phyloP scores from a whole-genome alignment of 1,140 invertebrate genomes.

The Hypothenemus hampei region DNA sequence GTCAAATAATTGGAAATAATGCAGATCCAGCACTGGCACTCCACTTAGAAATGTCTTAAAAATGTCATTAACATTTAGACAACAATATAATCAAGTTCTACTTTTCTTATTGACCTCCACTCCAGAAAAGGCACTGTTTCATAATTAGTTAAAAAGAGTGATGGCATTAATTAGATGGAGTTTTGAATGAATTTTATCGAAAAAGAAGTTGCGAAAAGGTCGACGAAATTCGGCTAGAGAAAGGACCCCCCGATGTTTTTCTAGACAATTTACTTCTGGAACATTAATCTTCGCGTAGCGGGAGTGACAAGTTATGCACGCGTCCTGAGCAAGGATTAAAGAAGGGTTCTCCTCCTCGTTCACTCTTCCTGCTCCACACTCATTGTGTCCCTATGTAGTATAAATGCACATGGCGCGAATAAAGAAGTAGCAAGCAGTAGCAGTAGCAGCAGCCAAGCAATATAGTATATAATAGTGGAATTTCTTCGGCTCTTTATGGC shows the following conservation, averaged over 20 bases:
- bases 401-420: slow-evolving; percentile 31
- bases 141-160: too few relatives aligned
- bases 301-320: slow-evolving; percentile 37
- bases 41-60: too few relatives aligned
- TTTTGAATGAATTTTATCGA: slow-evolving; percentile 11
- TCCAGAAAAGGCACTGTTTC: too few relatives aligned
- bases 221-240: slow-evolving; percentile 8
- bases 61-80: too few relatives aligned
- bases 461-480: too few relatives aligned
- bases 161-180: too few relatives aligned
- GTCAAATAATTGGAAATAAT: too few relatives aligned
- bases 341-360: too few relatives aligned
- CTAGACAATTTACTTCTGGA: slow-evolving; percentile 46
- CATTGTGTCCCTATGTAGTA: slow-evolving; percentile 13
- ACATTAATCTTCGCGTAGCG: slow-evolving; percentile 44
- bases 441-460: too few relatives aligned
- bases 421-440: slow-evolving; percentile 44
- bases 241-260: slow-evolving; percentile 41
- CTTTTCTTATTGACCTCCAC: too few relatives aligned
- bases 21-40: too few relatives aligned
- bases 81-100: too few relatives aligned
- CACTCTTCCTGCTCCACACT: slow-evolving; percentile 10
- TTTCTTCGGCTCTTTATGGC: slow-evolving; percentile 39
- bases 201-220: slow-evolving; percentile 16
- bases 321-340: slow-evolving; percentile 34